These are phyloP conservation scores for Takifugu ocellatus DNA, from an alignment of 2,797 vertebrate genomes.

Conservation along the genomic window DNA sequence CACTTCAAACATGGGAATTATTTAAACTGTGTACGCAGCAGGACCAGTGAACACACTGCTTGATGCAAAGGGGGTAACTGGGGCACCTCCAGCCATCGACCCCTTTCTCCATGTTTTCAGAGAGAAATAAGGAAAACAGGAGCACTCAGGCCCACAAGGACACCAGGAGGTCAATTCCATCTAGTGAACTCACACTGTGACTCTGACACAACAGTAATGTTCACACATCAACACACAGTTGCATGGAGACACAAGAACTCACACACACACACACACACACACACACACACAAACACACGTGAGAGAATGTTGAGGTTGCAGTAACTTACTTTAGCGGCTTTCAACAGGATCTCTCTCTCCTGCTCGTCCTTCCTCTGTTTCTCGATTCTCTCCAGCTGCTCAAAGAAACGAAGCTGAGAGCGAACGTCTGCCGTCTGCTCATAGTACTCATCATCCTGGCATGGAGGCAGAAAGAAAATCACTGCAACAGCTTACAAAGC, in stretches of 20 bases:
- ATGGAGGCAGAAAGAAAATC: constrained; percentile 32
- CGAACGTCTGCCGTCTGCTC: constrained; percentile 84
- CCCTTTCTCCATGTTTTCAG: constrained; percentile 39
- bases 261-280: constrained; percentile 1
- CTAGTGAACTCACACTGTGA: constrained; percentile 66
- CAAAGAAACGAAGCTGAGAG: constrained; percentile 86
- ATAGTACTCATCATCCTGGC: constrained; percentile 82
- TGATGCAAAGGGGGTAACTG: constrained; percentile 11
- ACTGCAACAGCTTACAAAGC: constrained; percentile 17
- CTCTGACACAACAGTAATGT: constrained; percentile 51
- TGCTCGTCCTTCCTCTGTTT: constrained; percentile 89
- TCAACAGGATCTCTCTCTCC: constrained; percentile 86
- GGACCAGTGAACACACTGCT: constrained; percentile 1
- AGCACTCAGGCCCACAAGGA: constrained; percentile 65
- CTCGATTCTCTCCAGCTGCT: constrained; percentile 86
- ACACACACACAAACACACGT: constrained; percentile 10
- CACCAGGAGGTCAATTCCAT: constrained; percentile 66
- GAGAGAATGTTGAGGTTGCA: constrained; percentile 22
- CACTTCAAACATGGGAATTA: constrained; percentile 22
- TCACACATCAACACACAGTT: neutral
- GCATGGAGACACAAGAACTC: neutral
- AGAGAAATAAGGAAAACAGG: constrained; percentile 60
- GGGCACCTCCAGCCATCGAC: neutral
- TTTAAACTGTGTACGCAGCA: constrained; percentile 17
- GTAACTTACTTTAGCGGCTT: constrained; percentile 84